Base-by-base conservation (phyloP, 2,113 vertebrate genomes). In the Semicossyphus pulcher region DNA sequence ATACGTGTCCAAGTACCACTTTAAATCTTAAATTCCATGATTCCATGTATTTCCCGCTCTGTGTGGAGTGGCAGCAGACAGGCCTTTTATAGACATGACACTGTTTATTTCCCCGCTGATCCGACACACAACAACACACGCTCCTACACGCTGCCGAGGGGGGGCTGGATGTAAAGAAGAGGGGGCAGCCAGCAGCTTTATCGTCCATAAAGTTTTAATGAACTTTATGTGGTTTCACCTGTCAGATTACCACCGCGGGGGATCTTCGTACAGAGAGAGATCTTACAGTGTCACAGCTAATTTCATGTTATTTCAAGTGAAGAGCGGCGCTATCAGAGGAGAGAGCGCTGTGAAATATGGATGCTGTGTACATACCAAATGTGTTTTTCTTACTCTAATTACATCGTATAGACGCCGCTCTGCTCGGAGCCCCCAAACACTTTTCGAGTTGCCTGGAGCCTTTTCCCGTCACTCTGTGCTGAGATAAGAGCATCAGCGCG, bases 311-410 rank as follows among this genome's bases (percentile, higher is more conserved):
- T 66, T 62, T 26, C 44, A 53, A n/a, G 26, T 48, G 58, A 72
- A 14, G 36, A 62, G 10, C 7, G 54, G 32, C 26, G 39, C 41
- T 18, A 16, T 72, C 57, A 65, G 25, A 7, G 12, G 4, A 36
- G 51, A 60, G 53, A 58, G 44, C 6, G 15, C 2, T 18, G 49
- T 83, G 59, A 85, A 82, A 82, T 77, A 79, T 85, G 44, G 63
- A 84, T 80, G 87, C 1, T 72, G 74, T 80, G 63, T 78, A 64
- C 72, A 34, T 42, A 70, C 62, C 76, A 42, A 72, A 74, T 72
- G 64, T 77, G 68, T 78, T 70, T 82, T 64, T 28, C 26, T 63
- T 75, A 51, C 65, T 54, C 73, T 80, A 82, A 85, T 86, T 80
- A 70, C 60, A 62, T 39, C 10, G 4, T 11, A 18, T 31, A 59